Evolutionary conservation across 2,113 vertebrate species (phyloP).

Genomic region (Chionodraco myersi): DNA sequence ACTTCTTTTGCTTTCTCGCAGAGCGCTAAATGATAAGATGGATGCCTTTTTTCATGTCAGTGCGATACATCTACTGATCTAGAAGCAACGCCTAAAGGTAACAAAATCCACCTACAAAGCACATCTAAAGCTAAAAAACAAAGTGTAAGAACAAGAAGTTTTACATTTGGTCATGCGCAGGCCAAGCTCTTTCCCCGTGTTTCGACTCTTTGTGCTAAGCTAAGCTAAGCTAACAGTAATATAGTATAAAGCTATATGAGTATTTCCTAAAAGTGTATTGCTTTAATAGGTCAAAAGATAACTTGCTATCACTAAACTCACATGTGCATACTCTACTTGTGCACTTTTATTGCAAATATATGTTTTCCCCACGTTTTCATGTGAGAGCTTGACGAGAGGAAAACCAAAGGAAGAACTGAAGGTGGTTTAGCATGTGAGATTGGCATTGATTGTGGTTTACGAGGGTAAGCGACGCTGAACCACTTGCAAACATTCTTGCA

Average conservation of each 20-base stretch:
- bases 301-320: neutral
- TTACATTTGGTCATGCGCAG: neutral
- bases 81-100: neutral
- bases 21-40: neutral
- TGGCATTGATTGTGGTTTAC: slow-evolving; percentile 75
- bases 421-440: slow-evolving; percentile 53
- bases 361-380: slow-evolving; percentile 33
- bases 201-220: neutral
- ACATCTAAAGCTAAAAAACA: neutral
- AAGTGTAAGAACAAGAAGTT: neutral
- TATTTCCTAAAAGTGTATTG: neutral
- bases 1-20: neutral
- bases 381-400: slow-evolving; percentile 30
- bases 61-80: neutral
- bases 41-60: neutral
- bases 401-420: neutral
- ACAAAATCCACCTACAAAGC: neutral
- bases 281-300: neutral
- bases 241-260: neutral
- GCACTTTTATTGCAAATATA: neutral
- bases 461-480: slow-evolving; percentile 66
- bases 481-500: slow-evolving; percentile 83
- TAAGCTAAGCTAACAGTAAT: neutral
- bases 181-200: neutral
- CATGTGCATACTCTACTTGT: neutral